A percentile compares a stretch with the other conserved stretches of the same genome.
Conservation (phyloP, 2,888 invertebrate species). For the Nasonia oneida region DNA sequence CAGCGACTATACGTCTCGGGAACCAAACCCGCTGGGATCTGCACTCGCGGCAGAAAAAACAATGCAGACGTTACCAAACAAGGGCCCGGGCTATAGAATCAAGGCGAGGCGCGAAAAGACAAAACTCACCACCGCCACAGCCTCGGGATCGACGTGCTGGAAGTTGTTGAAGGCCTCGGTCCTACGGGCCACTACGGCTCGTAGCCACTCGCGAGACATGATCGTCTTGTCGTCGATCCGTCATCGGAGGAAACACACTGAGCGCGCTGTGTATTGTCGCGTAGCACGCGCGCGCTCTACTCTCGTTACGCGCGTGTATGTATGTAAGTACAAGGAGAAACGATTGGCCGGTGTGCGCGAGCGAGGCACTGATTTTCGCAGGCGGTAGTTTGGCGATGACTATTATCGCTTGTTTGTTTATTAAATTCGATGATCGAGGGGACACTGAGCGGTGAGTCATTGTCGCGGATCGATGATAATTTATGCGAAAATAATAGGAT, state of each 20-base stretch:
- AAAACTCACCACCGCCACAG: constrained; percentile 68
- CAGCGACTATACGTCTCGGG: neutral
- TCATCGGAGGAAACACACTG: constrained; percentile 40
- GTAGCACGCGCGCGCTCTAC: neutral
- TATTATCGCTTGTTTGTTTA: neutral
- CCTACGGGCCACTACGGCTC: constrained; percentile 64
- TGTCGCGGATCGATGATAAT: neutral
- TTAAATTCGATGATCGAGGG: neutral
- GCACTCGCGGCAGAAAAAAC: neutral
- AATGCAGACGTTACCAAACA: neutral
- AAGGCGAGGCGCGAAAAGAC: neutral
- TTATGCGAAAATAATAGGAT: neutral
- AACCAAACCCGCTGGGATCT: neutral
- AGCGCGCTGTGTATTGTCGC: constrained; percentile 7
- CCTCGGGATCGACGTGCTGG: constrained; percentile 68
- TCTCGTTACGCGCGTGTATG: neutral
- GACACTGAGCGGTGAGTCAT: neutral
- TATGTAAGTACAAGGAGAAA: neutral
- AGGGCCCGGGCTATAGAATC: neutral
- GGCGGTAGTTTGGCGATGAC: neutral
- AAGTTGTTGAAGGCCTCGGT: constrained; percentile 72
- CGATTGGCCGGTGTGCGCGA: neutral
- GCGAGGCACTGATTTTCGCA: neutral
- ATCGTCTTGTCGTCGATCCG: neutral
- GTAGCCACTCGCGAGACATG: constrained; percentile 67